Evolutionary conservation across 2,888 invertebrate species (phyloP).

Genomic region (Synergus laeviventris): DNA sequence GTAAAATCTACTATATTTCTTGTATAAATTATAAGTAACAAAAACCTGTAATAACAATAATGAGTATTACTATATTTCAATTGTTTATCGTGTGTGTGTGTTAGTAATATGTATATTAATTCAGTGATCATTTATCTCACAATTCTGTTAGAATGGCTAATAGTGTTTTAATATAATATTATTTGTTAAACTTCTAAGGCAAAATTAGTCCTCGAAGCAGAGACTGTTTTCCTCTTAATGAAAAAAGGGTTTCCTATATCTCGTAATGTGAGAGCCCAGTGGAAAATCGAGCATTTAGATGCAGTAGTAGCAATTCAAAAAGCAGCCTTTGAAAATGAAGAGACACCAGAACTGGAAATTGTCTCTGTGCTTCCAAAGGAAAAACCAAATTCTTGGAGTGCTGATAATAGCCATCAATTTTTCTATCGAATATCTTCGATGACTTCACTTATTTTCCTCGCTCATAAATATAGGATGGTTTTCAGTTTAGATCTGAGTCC

Average conservation of each 20-base stretch:
- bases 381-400: constrained; percentile 76
- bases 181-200: constrained; percentile 59
- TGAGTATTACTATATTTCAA: no score
- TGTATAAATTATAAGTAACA: no score
- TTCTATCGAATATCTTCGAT: constrained; percentile 79
- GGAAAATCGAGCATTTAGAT: constrained; percentile 85
- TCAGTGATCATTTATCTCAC: neutral
- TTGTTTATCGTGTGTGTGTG: neutral
- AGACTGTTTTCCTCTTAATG: constrained; percentile 82
- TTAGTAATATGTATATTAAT: no score
- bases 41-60: no score
- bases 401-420: constrained; percentile 75
- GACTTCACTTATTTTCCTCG: constrained; percentile 82
- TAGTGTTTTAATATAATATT: neutral
- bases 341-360: constrained; percentile 80
- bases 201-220: constrained; percentile 78
- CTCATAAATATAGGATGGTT: constrained; percentile 84
- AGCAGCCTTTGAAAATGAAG: constrained; percentile 68
- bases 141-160: constrained; percentile 2
- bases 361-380: constrained; percentile 81
- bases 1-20: no score
- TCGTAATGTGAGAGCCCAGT: constrained; percentile 84
- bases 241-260: constrained; percentile 85
- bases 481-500: constrained; percentile 88
- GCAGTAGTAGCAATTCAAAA: constrained; percentile 78